phyloP scores from a whole-genome alignment of 2,888 invertebrate genomes.

The Xestia ashworthii region DNA sequence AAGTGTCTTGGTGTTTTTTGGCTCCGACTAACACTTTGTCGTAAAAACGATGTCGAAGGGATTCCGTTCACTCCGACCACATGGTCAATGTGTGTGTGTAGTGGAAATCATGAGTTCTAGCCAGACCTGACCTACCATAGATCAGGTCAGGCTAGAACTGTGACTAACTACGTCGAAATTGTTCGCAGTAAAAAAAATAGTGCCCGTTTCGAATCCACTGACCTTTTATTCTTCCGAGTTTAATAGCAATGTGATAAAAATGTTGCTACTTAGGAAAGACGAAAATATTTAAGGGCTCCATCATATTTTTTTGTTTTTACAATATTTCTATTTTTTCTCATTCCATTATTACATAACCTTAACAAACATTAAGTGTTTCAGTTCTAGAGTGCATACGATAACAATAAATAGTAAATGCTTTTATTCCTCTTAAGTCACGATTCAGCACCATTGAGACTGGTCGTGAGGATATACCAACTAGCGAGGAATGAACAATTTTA shows the following conservation, averaged over 20 bases:
- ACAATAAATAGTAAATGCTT: conserved; percentile 76
- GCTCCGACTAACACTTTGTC: no score
- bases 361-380: conserved; percentile 58
- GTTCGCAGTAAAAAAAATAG: no score
- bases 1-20: no score
- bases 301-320: conserved; percentile 48
- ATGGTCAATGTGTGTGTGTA: no score
- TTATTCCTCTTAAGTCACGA: conserved; percentile 64
- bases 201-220: no score
- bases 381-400: conserved; percentile 62
- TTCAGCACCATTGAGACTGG: conserved; percentile 43
- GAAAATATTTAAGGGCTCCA: conserved; percentile 17
- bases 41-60: no score
- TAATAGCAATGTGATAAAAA: conserved; percentile 22
- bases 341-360: conserved; percentile 52
- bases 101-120: no score
- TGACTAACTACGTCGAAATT: no score
- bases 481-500: conserved; percentile 74
- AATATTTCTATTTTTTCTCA: conserved; percentile 37
- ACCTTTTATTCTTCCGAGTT: neutral
- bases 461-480: conserved; percentile 57
- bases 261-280: conserved; percentile 3
- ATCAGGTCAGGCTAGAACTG: no score
- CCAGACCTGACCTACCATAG: no score
- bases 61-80: no score